These are phyloP conservation scores for Corythaeola cristata DNA, from an alignment of 2,113 vertebrate genomes.

Conservation along the genomic window DNA sequence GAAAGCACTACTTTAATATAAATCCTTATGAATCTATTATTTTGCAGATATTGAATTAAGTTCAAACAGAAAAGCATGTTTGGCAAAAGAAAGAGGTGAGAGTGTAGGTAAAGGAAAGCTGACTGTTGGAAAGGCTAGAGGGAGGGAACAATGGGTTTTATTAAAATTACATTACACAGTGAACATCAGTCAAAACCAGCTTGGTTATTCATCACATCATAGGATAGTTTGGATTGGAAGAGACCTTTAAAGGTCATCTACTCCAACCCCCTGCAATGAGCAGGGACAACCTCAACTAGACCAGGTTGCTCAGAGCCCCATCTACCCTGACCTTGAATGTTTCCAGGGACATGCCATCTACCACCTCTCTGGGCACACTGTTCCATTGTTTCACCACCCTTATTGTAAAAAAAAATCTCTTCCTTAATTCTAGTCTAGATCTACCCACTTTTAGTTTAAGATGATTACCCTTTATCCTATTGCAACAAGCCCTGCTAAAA, in stretches of 20 bases:
- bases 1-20: slow-evolving; percentile 9
- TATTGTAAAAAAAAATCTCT: not conserved
- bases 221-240: not conserved
- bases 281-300: not conserved
- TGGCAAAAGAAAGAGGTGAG: not conserved
- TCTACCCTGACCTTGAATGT: not conserved
- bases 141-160: not conserved
- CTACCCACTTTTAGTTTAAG: not conserved
- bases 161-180: not conserved
- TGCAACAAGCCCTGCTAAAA: not conserved
- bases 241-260: not conserved
- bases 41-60: not conserved
- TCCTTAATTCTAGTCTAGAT: not conserved
- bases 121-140: not conserved
- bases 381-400: not conserved
- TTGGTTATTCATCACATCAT: not conserved
- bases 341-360: not conserved
- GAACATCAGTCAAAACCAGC: not conserved
- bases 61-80: not conserved
- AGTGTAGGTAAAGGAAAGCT: not conserved
- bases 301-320: not conserved
- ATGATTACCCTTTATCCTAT: not conserved
- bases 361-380: not conserved
- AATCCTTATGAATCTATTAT: slow-evolving; percentile 6
- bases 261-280: not conserved